Conservation (phyloP, 2,113 vertebrate genomes). For the Sander vitreus region DNA sequence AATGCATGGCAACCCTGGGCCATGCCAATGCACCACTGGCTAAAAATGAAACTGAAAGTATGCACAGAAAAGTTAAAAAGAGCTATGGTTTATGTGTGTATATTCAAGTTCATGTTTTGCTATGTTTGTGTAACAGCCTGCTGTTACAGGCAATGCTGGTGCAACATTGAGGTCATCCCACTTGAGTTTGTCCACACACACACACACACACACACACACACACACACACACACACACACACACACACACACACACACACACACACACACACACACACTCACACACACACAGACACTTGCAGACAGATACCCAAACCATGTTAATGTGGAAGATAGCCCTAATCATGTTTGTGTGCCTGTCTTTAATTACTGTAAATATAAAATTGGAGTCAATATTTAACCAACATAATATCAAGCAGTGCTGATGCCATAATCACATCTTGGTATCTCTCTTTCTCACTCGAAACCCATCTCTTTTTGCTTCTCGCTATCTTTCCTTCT, state of each 20-base stretch:
- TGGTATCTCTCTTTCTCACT: slow-evolving; percentile 34
- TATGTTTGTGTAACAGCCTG: slow-evolving; percentile 4
- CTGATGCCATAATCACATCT: slow-evolving; percentile 45
- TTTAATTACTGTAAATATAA: slow-evolving; percentile 52
- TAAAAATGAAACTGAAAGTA: neutral
- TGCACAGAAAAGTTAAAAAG: neutral
- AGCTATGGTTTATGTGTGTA: neutral
- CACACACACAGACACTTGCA: neutral
- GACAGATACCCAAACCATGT: neutral
- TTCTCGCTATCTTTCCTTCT: slow-evolving; percentile 39
- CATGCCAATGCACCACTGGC: neutral
- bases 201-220: neutral
- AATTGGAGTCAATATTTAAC: slow-evolving; percentile 55
- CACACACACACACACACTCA: slow-evolving; percentile 1
- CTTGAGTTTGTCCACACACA: neutral
- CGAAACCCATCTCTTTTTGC: slow-evolving; percentile 44
- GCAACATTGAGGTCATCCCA: neutral
- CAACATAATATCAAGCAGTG: slow-evolving; percentile 45
- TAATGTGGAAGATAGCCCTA: slow-evolving; percentile 10
- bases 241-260: neutral
- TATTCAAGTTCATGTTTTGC: neutral
- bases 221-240: slow-evolving; percentile 2
- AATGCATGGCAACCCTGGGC: neutral
- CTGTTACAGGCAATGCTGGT: neutral
- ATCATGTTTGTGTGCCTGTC: slow-evolving; percentile 4